Evolutionary conservation across 1,140 invertebrate species (phyloP), one percentile per base, ranked within the genome.

Genomic region (Caenorhabditis latens): DNA sequence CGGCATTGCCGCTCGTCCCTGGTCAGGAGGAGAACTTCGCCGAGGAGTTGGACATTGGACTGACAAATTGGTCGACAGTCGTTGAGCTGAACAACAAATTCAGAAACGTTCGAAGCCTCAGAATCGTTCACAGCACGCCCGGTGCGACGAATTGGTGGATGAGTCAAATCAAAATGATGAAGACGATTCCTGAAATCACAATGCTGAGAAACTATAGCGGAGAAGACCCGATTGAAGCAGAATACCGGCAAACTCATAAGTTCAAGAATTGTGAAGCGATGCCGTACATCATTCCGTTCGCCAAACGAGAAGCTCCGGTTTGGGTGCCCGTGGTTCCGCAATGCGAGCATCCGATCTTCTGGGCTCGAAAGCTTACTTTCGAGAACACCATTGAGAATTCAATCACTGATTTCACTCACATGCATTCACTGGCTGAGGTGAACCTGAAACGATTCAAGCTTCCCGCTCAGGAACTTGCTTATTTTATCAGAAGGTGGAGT

Each of bases 261-360:
- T 8, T 61, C 14, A 61, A 19, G 4, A 14, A 61, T 4, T 32
- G 13, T 19, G 63, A 67, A 67, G 24, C 32, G 11, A 67, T 67
- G 63, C 63, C 63, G 7, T 67, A 40, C 40, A 21, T 67, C 6
- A 40, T 67, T 67, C 63, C 63, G 13, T 67, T 67, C 11, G 32
- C 32, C 0, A 16, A 67, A 40, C 24, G 63, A 7, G 32, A 40
- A 13, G 13, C 19, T 2, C 63, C 63, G 24, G 21, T 40, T 67
- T 67, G 63, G 63, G 63, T 40, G 1, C 24, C 32, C 6, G 13
- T 21, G 24, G 40, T 40, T 67, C 19, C 63, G 24, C 9, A 32
- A 40, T 67, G 63, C 40, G 32, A 67, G 5, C 13, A 67, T 67
- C 63, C 63, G 63, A 67, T 67, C 9, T 67, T 67, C 63, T 67